Evolutionary conservation across 2,888 invertebrate genomes (phyloP).

Genomic region (Silvanus unidentatus): DNA sequence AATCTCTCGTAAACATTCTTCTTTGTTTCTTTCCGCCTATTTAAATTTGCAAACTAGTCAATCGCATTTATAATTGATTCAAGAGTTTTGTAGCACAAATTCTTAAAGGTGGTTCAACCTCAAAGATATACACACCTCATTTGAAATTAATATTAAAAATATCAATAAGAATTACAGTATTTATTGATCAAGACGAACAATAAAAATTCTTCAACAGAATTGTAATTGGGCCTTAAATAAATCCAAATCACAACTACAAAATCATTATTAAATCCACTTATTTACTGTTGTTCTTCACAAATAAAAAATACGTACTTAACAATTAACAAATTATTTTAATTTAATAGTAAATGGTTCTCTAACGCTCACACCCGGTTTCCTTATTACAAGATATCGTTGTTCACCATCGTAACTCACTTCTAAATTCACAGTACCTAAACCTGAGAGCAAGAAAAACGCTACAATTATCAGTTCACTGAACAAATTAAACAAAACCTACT

Average conservation of each 20-base stretch:
- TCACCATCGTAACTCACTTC: slow-evolving; percentile 63
- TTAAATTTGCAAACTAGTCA: too few relatives aligned
- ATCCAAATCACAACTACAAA: not conserved
- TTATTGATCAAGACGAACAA: not conserved
- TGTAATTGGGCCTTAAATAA: not conserved
- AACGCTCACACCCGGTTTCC: slow-evolving; percentile 83
- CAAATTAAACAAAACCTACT: slow-evolving; percentile 44
- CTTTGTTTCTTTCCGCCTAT: too few relatives aligned
- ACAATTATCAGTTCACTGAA: too few relatives aligned
- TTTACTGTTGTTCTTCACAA: too few relatives aligned
- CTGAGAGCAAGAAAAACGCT: slow-evolving; percentile 46
- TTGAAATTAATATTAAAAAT: not conserved
- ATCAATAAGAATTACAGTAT: not conserved
- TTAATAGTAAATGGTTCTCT: slow-evolving; percentile 57
- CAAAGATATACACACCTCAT: too few relatives aligned
- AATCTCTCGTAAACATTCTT: too few relatives aligned
- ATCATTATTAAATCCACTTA: not conserved
- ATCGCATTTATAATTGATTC: too few relatives aligned
- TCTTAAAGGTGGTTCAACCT: too few relatives aligned
- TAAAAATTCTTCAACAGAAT: not conserved
- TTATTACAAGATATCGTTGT: slow-evolving; percentile 64
- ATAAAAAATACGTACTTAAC: too few relatives aligned
- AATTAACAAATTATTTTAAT: slow-evolving; percentile 8
- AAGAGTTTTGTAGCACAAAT: too few relatives aligned
- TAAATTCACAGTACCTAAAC: slow-evolving; percentile 54